Evolutionary conservation across 2,113 vertebrate genomes (phyloP).

Genomic region (Rhombomys opimus): DNA sequence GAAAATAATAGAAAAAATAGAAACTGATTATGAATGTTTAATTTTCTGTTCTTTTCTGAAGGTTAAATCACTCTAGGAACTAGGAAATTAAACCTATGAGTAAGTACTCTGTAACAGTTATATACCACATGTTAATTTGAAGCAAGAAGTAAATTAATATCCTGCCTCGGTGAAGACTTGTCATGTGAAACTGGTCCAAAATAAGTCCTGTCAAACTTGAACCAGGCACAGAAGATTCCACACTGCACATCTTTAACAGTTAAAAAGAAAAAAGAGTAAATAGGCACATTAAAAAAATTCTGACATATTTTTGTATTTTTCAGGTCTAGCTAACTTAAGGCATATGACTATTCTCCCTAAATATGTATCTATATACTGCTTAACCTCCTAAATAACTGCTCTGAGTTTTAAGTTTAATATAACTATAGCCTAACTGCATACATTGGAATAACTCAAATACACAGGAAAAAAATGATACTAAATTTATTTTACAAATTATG

Average conservation of each 20-base stretch:
- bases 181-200: conserved; percentile 45
- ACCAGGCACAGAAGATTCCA: conserved; percentile 55
- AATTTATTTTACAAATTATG: conserved; percentile 45
- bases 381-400: conserved; percentile 38
- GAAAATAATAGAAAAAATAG: not conserved
- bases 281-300: not conserved
- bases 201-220: conserved; percentile 59
- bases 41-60: conserved; percentile 23
- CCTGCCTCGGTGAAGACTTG: conserved; percentile 50
- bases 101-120: conserved; percentile 30
- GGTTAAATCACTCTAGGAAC: conserved; percentile 1
- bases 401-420: conserved; percentile 50
- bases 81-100: conserved; percentile 41
- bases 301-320: conserved; percentile 51
- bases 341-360: conserved; percentile 46
- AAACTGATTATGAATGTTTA: conserved; percentile 35
- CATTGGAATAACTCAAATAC: not conserved
- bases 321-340: conserved; percentile 24
- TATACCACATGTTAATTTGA: not conserved
- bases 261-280: conserved; percentile 23
- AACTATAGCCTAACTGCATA: conserved; percentile 38
- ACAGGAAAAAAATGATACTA: not conserved
- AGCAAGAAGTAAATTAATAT: conserved; percentile 64
- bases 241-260: conserved; percentile 51
- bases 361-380: not conserved